Evolutionary conservation across 2,888 invertebrate genomes (phyloP).

Genomic region (Chaitophorus viminalis): DNA sequence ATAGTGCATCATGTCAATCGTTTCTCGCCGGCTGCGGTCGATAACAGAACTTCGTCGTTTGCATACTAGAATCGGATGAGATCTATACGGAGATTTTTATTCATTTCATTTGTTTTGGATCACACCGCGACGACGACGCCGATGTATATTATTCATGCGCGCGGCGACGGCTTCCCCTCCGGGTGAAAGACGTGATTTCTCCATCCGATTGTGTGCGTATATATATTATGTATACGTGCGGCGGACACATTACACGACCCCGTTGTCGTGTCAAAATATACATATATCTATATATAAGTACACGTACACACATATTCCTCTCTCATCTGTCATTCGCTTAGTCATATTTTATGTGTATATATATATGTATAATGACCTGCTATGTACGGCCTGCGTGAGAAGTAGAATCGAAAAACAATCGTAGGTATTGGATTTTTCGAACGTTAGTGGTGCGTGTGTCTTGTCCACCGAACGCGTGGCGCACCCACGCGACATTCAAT

Average conservation of each 20-base stretch:
- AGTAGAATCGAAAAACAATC: conserved; percentile 39
- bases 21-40: conserved; percentile 12
- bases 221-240: background rate
- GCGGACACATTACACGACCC: conserved; percentile 13
- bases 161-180: background rate
- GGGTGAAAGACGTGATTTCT: conserved; percentile 43
- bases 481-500: conserved; percentile 28
- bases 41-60: conserved; percentile 32
- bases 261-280: conserved; percentile 33
- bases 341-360: background rate
- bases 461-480: background rate
- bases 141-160: conserved; percentile 35
- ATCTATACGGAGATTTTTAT: conserved; percentile 26
- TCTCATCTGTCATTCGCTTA: conserved; percentile 6
- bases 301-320: background rate
- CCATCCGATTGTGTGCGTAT: conserved; percentile 34
- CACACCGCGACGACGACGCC: background rate
- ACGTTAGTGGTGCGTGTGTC: background rate
- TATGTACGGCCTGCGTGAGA: conserved; percentile 4
- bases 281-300: background rate
- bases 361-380: background rate
- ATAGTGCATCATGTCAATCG: conserved; percentile 10
- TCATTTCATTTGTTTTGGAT: conserved; percentile 35
- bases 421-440: conserved; percentile 4
- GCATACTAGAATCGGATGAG: background rate